A percentile compares a stretch with the other conserved stretches of the same genome.
Evolutionary conservation across 53 echinoderm and acorn worm species (phyloP).

Genomic region (Echinometra lucunter): DNA sequence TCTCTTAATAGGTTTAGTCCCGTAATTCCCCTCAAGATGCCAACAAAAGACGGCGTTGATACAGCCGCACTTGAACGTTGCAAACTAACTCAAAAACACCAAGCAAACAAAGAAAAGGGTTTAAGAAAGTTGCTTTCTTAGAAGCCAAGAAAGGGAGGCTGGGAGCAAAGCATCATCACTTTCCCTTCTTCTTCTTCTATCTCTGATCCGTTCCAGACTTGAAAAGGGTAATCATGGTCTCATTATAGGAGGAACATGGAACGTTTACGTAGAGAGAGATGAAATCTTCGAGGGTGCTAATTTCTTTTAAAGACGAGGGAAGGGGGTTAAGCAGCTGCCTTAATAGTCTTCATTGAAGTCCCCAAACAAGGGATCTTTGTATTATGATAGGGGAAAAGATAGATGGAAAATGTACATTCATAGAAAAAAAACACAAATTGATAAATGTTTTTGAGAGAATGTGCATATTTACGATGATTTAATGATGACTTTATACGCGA

Average conservation of each 20-base stretch:
- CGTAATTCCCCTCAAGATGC: background rate
- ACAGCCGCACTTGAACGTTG: background rate
- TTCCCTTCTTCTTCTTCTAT: background rate
- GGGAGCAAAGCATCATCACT: background rate
- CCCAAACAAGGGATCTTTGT: too few relatives aligned
- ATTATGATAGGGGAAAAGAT: too few relatives aligned
- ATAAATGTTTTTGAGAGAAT: too few relatives aligned
- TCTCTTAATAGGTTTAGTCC: background rate
- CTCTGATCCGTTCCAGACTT: background rate
- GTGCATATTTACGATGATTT: too few relatives aligned
- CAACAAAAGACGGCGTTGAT: background rate
- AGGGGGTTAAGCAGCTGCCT: background rate
- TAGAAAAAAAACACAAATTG: too few relatives aligned
- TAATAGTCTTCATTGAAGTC: background rate
- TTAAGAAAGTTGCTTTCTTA: background rate
- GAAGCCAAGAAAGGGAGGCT: background rate
- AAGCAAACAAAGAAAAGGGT: background rate
- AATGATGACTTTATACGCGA: too few relatives aligned
- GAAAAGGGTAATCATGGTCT: constrained; percentile 33
- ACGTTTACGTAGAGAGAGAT: too few relatives aligned
- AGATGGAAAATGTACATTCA: too few relatives aligned
- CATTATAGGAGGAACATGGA: background rate
- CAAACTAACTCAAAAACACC: background rate
- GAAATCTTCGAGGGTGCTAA: constrained; percentile 26
- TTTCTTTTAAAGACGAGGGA: background rate